Evolutionary conservation across 2,113 vertebrate species (phyloP), one percentile per base, ranked within the genome.

Genomic region (Pteronura brasiliensis): DNA sequence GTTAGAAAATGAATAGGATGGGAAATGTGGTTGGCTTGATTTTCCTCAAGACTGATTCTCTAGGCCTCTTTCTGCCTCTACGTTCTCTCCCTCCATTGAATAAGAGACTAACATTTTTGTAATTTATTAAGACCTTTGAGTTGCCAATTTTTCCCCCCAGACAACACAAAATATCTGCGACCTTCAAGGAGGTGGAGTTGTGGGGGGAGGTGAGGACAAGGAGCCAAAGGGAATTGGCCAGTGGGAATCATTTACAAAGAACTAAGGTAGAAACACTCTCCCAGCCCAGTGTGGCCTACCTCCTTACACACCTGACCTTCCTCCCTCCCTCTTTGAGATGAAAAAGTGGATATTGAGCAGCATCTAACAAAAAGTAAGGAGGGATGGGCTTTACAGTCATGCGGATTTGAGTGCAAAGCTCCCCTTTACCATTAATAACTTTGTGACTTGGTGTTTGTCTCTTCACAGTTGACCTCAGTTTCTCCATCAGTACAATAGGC

Each of bases 1-100:
- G 84, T 96, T 97, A 97, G 82, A 77, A 97, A 98, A 98, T 97
- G 69, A 98, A 97, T 96, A 96, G 63, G 61, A 76, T 77, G 31
- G 82, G 94, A 97, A 98, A 95, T 97, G 72, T 39, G 15, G 79
- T 86, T 97, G 94, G 57, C 76, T 98, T 97, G 91, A 93, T 98
- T 95, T 97, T 98, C 94, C 72, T 98, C 71, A 69, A 97, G n/a
- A 86, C 29, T 84, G 47, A 97, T 90, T 97, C 96, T 97, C 93
- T 71, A 42, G 77, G 39, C 39, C 90, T 23, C 67, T 90, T 93
- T 57, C 81, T 85, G 52, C 21, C 67, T 44, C 63, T 86, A 29
- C 8, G 6, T 90, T 77, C 90, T 89, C n/a, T 85, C 12, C 63
- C 31, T 2, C 5, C 17, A 57, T 2, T 80, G 79, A 95, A 39